Evolutionary conservation across 53 echinoderm and acorn worm species (phyloP).

Genomic region (Henricia sp.): DNA sequence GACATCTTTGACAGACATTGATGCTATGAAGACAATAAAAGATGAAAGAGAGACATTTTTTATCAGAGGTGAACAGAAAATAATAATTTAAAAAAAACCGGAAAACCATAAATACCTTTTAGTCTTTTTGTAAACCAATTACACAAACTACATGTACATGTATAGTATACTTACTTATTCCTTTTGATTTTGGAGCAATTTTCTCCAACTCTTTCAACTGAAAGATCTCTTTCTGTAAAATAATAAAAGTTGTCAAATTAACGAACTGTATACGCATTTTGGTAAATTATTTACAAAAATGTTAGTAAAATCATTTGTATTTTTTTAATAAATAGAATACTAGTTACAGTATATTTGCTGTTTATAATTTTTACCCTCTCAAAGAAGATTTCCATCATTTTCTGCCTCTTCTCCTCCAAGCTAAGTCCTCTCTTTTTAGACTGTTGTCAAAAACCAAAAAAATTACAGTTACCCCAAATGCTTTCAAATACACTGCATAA

Average conservation of each 20-base stretch:
- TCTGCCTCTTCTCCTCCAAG: slow-evolving; percentile 92
- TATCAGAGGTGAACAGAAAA: not conserved
- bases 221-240: slow-evolving; percentile 88
- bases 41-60: slow-evolving; percentile 4
- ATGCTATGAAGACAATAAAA: slow-evolving; percentile 61
- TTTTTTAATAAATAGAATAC: too few relatives aligned
- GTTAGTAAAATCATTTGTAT: too few relatives aligned
- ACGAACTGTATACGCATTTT: too few relatives aligned
- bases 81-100: not conserved
- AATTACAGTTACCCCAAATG: not conserved
- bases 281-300: too few relatives aligned
- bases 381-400: slow-evolving; percentile 98
- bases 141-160: too few relatives aligned
- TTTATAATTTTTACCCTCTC: slow-evolving; percentile 74
- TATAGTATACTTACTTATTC: slow-evolving; percentile 86
- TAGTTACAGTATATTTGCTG: too few relatives aligned
- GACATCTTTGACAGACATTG: slow-evolving; percentile 96
- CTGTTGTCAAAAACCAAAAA: slow-evolving; percentile 53
- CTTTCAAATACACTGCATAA: too few relatives aligned
- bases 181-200: slow-evolving; percentile 93
- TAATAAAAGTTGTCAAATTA: not conserved
- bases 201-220: slow-evolving; percentile 98
- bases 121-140: too few relatives aligned
- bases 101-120: not conserved
- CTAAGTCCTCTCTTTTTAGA: slow-evolving; percentile 91